Evolutionary conservation across 2,888 invertebrate species (phyloP), one percentile per base, ranked within the genome.

Genomic region (Agonopterix heracliana): DNA sequence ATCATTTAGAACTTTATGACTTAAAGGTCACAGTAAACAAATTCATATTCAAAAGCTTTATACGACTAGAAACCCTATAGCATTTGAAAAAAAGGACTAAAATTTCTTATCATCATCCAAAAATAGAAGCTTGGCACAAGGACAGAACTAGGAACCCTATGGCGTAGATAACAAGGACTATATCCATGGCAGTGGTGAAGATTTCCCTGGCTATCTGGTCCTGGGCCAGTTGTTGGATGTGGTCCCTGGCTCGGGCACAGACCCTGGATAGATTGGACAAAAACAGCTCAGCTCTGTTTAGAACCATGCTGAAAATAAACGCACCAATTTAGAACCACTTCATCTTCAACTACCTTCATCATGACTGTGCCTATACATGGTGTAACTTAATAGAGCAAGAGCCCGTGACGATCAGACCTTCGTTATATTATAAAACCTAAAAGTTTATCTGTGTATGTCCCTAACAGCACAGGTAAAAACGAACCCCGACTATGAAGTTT

Each of bases 81-180:
- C 7, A 7, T 26, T 26, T 26, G 26, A 5, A 26, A 26, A 17
- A 2, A 17, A 26, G 26, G 26, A 26, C 26, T 26, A 7, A 26
- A 26, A 26, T 1, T 26, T 26, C 7, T 5, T 26, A 26, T 26
- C 5, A 26, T 38, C 38, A 38, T 9, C 1, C 38, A 38, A 38
- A 48, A 46, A 48, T 43, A 17, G 52, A 46, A 10, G 49, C 52
- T 51, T 85, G 81, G 53, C 81, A 85, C 61, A 83, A 56, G 1
- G 81, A 77, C 8, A 86, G 54, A 5, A 80, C 49, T 3, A 86
- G 68, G 57, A 85, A 85, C 0, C 84, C 83, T 10, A 83, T 56
- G 0, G 81, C 82, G 54, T 86, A 86, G 0, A 81, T 43, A 0
- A 81, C 64, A 0, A 86, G 68, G 2, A 81, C 60, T 0, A 78